Evolutionary conservation across 2,113 vertebrate species (phyloP).

Genomic region (Syrmaticus mikado): DNA sequence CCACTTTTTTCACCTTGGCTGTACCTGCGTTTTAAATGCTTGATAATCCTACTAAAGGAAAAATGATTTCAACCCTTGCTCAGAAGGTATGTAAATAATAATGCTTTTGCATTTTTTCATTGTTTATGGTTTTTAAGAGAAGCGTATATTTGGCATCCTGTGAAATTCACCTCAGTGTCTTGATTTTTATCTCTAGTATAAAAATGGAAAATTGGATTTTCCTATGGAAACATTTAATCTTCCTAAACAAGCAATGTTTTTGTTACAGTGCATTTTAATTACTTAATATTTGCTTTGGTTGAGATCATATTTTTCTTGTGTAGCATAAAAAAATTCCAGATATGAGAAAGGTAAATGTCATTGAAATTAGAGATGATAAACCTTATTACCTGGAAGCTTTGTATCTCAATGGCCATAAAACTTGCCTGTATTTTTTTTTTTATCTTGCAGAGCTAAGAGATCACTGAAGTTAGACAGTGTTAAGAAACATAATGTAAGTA

Average conservation of each 20-base stretch:
- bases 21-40: conserved; percentile 49
- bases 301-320: not conserved
- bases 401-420: conserved; percentile 21
- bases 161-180: conserved; percentile 1
- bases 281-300: not conserved
- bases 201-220: conserved; percentile 31
- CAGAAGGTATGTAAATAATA: conserved; percentile 52
- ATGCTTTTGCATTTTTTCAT: conserved; percentile 5
- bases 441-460: conserved; percentile 82
- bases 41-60: conserved; percentile 43
- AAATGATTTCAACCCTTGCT: conserved; percentile 44
- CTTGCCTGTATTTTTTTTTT: conserved; percentile 65
- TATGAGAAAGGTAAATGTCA: not conserved
- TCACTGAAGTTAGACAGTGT: conserved; percentile 71
- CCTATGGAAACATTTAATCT: conserved; percentile 17
- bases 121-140: conserved; percentile 19
- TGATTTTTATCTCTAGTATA: conserved; percentile 15
- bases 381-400: conserved; percentile 31
- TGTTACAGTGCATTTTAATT: not conserved
- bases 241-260: not conserved
- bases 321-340: not conserved
- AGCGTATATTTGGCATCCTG: not conserved
- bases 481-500: conserved; percentile 78
- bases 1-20: conserved; percentile 75
- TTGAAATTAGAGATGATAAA: not conserved